Base-by-base conservation (phyloP, 2,888 invertebrate genomes). In the Proisotoma minuta region DNA sequence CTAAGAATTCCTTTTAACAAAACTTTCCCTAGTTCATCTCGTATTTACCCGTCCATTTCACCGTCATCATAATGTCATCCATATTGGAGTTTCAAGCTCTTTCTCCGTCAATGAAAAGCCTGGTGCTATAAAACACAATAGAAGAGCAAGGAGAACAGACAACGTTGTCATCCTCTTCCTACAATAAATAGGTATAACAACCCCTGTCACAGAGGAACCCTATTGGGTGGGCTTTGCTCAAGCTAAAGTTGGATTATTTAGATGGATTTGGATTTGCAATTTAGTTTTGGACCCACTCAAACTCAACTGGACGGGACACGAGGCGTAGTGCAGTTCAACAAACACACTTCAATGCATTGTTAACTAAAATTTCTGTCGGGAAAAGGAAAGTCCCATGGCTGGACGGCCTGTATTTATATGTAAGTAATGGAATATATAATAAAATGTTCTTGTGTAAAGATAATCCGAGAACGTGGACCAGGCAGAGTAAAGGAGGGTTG, bases 1-100 rank as follows among this genome's bases (percentile, higher is more conserved):
- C 61, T 63, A 70, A 62, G 53, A 65, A 65, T 65, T 65, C 62
- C 57, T 62, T 62, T 62, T 57, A 62, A 40, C 40, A 26, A 39
- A 48, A 43, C 61, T 48, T 54, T 52, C 52, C 40, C 56, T 20
- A 40, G 40, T 57, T 23, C 48, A 34, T 20, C 34, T 40, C 28
- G 23, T 22, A 20, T 47, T 60, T 53, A 56, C 49, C 29, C 29
- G 49, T 50, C 49, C 57, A 62, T 57, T 61, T 48, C 49, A 40
- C 57, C 51, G 58, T 52, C 57, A 57, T 58, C 56, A 20, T 49
- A 40, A 58, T 57, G 58, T 52, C 57, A 57, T 58, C 56, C 29
- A 40, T 15, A 10, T 15, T 15, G 8, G n/a, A n/a, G n/a, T n/a
- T 15, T 10, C 15, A 8, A 15, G 8, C 15, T 15, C 34, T 34